phyloP scores from a whole-genome alignment of 2,888 invertebrate species.

The Xestia sexstrigata region DNA sequence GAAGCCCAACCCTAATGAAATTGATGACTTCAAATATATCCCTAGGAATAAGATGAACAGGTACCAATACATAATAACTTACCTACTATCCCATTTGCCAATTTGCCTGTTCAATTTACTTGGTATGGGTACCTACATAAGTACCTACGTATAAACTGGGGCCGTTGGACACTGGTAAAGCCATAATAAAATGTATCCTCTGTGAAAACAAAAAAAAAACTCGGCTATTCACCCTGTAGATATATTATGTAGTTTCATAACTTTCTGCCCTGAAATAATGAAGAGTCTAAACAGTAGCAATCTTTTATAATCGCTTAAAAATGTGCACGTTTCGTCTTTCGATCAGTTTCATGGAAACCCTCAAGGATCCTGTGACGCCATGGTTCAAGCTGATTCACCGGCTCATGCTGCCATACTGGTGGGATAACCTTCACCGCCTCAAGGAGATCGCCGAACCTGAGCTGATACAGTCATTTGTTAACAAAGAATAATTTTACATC shows the following conservation, averaged over 20 bases:
- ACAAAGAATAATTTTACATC: constrained; percentile 25
- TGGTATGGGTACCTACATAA: too few species aligned
- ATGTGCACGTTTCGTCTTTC: constrained; percentile 10
- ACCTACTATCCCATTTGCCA: too few species aligned
- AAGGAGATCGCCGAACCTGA: constrained; percentile 79
- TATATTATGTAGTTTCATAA: background rate
- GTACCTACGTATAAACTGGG: background rate
- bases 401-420: constrained; percentile 94
- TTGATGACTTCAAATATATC: constrained; percentile 93
- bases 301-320: background rate
- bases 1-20: constrained; percentile 95
- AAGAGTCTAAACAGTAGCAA: background rate
- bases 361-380: constrained; percentile 93
- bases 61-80: constrained; percentile 29
- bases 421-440: constrained; percentile 94
- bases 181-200: background rate
- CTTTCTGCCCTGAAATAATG: background rate
- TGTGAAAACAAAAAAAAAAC: background rate
- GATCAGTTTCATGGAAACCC: constrained; percentile 65
- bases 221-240: background rate
- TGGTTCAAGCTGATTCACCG: constrained; percentile 96
- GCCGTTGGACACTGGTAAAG: background rate
- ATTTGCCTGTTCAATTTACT: too few species aligned
- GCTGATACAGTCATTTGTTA: constrained; percentile 43
- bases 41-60: constrained; percentile 73